Percentiles rank a stretch among this genome's conserved stretches.
phyloP scores from a whole-genome alignment of 2,113 vertebrate species.

The Mus spicilegus region DNA sequence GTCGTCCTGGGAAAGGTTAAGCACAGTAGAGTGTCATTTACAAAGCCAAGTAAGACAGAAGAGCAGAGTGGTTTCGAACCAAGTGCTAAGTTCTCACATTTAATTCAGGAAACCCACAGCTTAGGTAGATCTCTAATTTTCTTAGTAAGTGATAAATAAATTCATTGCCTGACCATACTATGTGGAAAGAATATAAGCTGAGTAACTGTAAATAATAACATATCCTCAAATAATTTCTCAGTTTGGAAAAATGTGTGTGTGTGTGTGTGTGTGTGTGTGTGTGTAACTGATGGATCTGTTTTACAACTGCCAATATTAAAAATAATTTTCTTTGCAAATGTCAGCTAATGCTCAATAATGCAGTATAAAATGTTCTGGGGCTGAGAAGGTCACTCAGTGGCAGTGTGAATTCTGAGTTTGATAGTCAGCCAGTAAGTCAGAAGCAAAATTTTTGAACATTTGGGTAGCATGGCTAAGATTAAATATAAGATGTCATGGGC shows the following conservation, averaged over 20 bases:
- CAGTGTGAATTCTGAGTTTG: not conserved
- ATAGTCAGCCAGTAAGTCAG: not conserved
- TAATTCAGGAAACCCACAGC: not conserved
- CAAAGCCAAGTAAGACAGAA: not conserved
- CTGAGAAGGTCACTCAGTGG: not conserved
- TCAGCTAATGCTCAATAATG: slow-evolving; percentile 2
- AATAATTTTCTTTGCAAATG: slow-evolving; percentile 27
- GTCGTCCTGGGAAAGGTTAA: not conserved
- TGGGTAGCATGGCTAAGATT: not conserved
- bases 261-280: not conserved
- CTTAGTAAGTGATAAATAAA: not conserved
- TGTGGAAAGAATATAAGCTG: not conserved
- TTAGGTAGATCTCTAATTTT: slow-evolving; percentile 1
- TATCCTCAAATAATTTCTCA: slow-evolving; percentile 25
- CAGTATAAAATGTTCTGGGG: not conserved
- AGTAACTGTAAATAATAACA: slow-evolving; percentile 12
- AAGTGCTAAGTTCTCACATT: not conserved
- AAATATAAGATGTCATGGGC: not conserved
- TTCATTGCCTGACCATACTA: slow-evolving; percentile 18
- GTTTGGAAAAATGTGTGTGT: not conserved
- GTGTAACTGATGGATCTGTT: not conserved
- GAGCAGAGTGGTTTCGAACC: not conserved
- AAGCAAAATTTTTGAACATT: not conserved
- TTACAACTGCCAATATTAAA: not conserved
- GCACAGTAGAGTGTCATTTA: not conserved